Percentiles rank a stretch among this genome's conserved stretches.
Conservation (phyloP, 2,888 invertebrate species). For the Pinctada fucata region DNA sequence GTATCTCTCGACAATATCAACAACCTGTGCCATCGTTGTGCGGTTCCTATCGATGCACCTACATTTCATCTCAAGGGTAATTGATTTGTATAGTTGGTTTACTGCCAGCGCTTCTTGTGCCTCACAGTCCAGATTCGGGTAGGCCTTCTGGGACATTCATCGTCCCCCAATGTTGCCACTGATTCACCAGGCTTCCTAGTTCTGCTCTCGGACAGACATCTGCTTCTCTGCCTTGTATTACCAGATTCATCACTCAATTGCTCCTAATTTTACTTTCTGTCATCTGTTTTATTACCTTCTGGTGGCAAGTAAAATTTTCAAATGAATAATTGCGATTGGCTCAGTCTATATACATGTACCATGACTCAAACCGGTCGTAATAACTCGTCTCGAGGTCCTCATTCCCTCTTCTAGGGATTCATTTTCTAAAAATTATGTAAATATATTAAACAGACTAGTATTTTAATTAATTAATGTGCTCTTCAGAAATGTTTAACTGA, state of each 20-base stretch:
- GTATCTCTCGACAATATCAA: slow-evolving; percentile 33
- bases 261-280: too few species aligned
- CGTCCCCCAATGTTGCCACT: slow-evolving; percentile 32
- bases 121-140: slow-evolving; percentile 24
- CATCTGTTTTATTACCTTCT: too few species aligned
- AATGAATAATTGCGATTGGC: too few species aligned
- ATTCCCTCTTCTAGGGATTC: too few species aligned
- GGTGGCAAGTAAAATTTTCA: too few species aligned
- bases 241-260: background rate
- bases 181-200: slow-evolving; percentile 29
- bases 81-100: slow-evolving; percentile 40
- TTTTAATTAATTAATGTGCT: too few species aligned
- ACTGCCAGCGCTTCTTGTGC: slow-evolving; percentile 40
- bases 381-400: too few species aligned
- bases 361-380: too few species aligned
- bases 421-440: too few species aligned
- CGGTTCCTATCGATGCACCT: slow-evolving; percentile 35
- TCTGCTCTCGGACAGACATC: slow-evolving; percentile 35
- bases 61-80: slow-evolving; percentile 38
- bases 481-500: too few species aligned
- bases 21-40: slow-evolving; percentile 27
- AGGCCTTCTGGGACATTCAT: slow-evolving; percentile 29
- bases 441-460: too few species aligned
- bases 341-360: too few species aligned
- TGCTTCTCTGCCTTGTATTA: slow-evolving; percentile 31